phyloP scores from a whole-genome alignment of 2,797 vertebrate species.

The Yasuhikotakia modesta region DNA sequence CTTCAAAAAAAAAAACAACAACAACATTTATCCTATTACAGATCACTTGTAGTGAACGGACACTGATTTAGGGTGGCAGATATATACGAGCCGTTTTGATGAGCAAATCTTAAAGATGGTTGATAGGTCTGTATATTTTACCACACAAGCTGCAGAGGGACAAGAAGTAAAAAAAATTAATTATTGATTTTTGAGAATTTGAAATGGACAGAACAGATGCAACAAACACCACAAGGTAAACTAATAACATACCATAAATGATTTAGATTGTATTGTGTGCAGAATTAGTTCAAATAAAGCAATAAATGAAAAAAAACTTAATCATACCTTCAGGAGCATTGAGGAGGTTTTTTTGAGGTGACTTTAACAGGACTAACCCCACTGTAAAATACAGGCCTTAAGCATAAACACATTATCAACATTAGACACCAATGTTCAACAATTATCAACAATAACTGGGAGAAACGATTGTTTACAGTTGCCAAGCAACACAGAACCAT shows the following conservation, averaged over 20 bases:
- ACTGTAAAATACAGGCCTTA: background rate
- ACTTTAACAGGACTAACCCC: background rate
- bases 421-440: too few relatives aligned
- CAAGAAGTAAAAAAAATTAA: slow-evolving; percentile 8
- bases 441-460: background rate
- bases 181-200: slow-evolving; percentile 9
- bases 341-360: background rate
- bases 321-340: background rate
- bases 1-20: background rate
- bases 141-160: background rate
- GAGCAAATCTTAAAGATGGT: slow-evolving; percentile 18
- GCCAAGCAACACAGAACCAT: too few relatives aligned
- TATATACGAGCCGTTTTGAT: slow-evolving; percentile 14
- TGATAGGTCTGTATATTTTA: slow-evolving; percentile 16
- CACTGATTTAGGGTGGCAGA: background rate
- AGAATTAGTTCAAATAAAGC: background rate
- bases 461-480: too few relatives aligned
- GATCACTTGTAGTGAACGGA: background rate
- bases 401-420: too few relatives aligned
- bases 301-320: background rate
- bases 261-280: background rate
- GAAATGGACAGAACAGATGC: background rate
- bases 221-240: background rate
- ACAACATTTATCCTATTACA: slow-evolving; percentile 3
- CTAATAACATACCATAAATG: background rate